phyloP scores from a whole-genome alignment of 2,797 vertebrate genomes.

The Argentina silus region DNA sequence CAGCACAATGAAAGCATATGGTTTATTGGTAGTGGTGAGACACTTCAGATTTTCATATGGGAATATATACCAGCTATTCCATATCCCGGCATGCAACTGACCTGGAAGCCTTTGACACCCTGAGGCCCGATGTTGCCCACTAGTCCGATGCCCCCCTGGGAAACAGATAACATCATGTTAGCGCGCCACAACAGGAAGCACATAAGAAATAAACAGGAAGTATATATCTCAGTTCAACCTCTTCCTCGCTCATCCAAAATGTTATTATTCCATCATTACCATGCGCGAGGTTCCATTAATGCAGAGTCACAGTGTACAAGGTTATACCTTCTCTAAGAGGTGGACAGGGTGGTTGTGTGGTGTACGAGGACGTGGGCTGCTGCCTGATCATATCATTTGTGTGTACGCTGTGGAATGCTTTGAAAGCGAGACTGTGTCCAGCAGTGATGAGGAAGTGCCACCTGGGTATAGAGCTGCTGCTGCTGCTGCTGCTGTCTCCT shows the following conservation, averaged over 20 bases:
- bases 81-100: constrained; percentile 59
- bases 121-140: constrained; percentile 81
- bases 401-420: constrained; percentile 9
- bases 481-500: constrained; percentile 10
- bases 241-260: background rate
- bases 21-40: too few relatives aligned
- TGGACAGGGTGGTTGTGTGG: constrained; percentile 5
- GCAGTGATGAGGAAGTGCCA: background rate
- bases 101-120: constrained; percentile 94
- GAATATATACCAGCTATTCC: background rate
- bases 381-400: background rate
- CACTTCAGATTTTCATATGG: background rate
- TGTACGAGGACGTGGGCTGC: background rate
- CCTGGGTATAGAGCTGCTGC: background rate
- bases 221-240: background rate
- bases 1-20: too few relatives aligned
- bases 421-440: background rate
- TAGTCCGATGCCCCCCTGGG: constrained; percentile 87
- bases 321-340: background rate
- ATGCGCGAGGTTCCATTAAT: background rate
- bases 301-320: background rate
- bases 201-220: background rate
- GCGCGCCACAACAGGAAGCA: background rate
- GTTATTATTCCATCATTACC: background rate
- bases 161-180: constrained; percentile 49